These are phyloP conservation scores for Stichodactyla helianthus DNA, from an alignment of 64 coral and sea anemone species.

Conservation along the genomic window DNA sequence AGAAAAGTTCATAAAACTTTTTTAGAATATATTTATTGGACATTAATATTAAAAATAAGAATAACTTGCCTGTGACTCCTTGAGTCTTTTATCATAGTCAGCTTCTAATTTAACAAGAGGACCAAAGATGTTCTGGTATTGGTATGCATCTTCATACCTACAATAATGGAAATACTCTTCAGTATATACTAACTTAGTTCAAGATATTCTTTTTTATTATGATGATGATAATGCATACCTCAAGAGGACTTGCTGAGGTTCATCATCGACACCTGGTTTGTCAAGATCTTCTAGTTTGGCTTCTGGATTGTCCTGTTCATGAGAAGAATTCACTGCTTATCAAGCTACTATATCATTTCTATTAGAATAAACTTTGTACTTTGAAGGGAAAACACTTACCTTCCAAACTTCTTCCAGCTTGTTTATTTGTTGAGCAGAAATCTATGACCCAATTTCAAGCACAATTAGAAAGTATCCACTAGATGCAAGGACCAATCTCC, in stretches of 20 bases:
- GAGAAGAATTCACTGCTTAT: background rate
- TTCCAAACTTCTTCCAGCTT: slow-evolving; percentile 99
- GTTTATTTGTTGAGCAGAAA: slow-evolving; percentile 99
- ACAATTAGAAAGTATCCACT: background rate
- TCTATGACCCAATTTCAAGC: slow-evolving; percentile 41
- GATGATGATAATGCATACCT: slow-evolving; percentile 31
- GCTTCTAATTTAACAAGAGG: slow-evolving; percentile 96
- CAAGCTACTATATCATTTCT: background rate
- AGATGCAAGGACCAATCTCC: background rate
- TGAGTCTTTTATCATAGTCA: slow-evolving; percentile 98
- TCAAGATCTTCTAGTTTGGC: slow-evolving; percentile 97
- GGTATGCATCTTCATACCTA: slow-evolving; percentile 99
- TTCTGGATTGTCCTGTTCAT: slow-evolving; percentile 84
- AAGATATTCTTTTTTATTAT: background rate
- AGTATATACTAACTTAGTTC: background rate
- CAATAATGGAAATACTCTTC: no score
- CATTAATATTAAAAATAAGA: background rate
- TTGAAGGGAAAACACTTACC: slow-evolving; percentile 25
- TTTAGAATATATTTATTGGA: background rate
- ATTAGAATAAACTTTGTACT: background rate
- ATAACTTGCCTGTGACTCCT: slow-evolving; percentile 81
- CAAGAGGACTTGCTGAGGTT: slow-evolving; percentile 93
- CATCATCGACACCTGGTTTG: slow-evolving; percentile 98
- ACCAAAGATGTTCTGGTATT: slow-evolving; percentile 99
- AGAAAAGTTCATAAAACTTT: background rate